Conservation (phyloP, 2,797 vertebrate genomes). For the Ctenopoma multispine region DNA sequence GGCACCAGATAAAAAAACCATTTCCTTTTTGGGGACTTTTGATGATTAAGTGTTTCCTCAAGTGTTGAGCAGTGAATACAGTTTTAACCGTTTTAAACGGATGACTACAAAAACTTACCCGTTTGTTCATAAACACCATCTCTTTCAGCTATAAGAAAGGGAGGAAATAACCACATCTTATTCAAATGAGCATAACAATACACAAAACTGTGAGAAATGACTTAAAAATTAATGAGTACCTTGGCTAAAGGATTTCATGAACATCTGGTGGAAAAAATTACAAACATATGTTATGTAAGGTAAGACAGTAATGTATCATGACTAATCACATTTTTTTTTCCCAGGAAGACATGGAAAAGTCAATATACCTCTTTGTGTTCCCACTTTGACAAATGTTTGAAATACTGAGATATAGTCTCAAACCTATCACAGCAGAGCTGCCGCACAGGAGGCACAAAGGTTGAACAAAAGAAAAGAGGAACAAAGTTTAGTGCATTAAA, state of each 20-base stretch:
- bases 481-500: neutral
- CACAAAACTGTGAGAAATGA: neutral
- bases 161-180: neutral
- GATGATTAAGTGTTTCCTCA: too few species aligned
- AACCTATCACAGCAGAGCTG: constrained; percentile 45
- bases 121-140: neutral
- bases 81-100: neutral
- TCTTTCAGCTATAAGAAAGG: neutral
- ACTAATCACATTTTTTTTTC: neutral
- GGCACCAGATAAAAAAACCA: too few species aligned
- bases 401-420: rapidly evolving
- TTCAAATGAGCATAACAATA: neutral
- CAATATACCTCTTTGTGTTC: constrained; percentile 34
- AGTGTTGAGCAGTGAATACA: too few species aligned
- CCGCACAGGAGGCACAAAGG: neutral
- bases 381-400: rapidly evolving
- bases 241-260: neutral
- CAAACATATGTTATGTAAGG: neutral
- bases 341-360: neutral
- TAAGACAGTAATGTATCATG: neutral
- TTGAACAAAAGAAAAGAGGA: neutral
- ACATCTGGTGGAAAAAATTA: constrained; percentile 34
- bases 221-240: constrained; percentile 32
- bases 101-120: constrained; percentile 35
- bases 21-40: too few species aligned